phyloP scores from a whole-genome alignment of 1,140 invertebrate genomes.

The Drosophila malerkotliana region DNA sequence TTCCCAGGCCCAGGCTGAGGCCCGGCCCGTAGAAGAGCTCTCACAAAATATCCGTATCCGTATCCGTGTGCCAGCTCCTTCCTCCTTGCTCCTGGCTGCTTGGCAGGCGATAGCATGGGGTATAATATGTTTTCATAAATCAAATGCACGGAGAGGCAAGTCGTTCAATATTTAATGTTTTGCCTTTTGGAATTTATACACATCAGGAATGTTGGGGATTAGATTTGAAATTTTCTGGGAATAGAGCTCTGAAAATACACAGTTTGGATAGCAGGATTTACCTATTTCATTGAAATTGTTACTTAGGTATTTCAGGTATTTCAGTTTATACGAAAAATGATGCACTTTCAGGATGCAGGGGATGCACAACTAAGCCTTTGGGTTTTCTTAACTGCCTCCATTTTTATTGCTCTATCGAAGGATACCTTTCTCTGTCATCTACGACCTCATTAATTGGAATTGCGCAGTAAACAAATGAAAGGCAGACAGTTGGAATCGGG shows the following conservation, averaged over 20 bases:
- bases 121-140: slow-evolving; percentile 50
- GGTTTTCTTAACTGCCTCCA: too few species aligned
- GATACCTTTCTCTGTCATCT: too few species aligned
- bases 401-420: too few species aligned
- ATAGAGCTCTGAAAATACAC: neutral
- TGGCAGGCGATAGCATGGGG: slow-evolving; percentile 27
- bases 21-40: slow-evolving; percentile 26
- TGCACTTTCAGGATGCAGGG: too few species aligned
- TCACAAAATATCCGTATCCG: slow-evolving; percentile 37
- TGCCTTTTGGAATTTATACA: slow-evolving; percentile 42
- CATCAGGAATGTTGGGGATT: slow-evolving; percentile 45
- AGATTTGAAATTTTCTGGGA: slow-evolving; percentile 33
- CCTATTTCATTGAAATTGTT: neutral
- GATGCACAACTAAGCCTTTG: too few species aligned
- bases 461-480: slow-evolving; percentile 23
- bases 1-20: slow-evolving; percentile 16
- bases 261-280: neutral
- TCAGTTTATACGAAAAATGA: neutral
- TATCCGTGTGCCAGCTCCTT: slow-evolving; percentile 19
- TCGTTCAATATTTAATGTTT: slow-evolving; percentile 47
- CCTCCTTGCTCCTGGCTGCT: neutral
- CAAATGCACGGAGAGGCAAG: slow-evolving; percentile 33
- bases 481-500: slow-evolving; percentile 43
- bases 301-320: neutral
- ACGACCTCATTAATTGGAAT: slow-evolving; percentile 38